Evolutionary conservation across 2,888 invertebrate genomes (phyloP), one percentile per base, ranked within the genome.

Genomic region (Drosophila algonquin): DNA sequence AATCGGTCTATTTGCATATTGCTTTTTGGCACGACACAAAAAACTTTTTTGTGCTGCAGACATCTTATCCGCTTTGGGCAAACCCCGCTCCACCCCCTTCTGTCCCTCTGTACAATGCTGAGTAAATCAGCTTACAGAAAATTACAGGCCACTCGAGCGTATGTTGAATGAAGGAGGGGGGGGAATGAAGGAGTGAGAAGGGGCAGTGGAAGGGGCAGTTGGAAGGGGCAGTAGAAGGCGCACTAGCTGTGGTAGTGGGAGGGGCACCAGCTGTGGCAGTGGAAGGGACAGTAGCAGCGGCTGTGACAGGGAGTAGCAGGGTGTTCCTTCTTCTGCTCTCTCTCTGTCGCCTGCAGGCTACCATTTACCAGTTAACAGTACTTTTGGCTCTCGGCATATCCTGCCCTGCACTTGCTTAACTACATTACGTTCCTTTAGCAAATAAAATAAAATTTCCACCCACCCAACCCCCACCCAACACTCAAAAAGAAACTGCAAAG

Each of bases 51-150:
- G 21, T 21, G 21, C 7, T 68, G 70, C 72, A 77, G 75, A 76
- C 77, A 85, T 73, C 76, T 85, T 87, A 89, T 78, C 80, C 89
- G 86, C 86, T 89, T 87, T 87, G 76, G 35, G 21, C 21, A 21
- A 21, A 21, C 21, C 21, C 21, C 21, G 18, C 21, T 3, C 21
- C n/a, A n/a, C 21, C 35, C 4, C 3, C 27, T 27, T 8, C 7
- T 0, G 27, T 1, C 7, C 7, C 40, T 14, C 75, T 61, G 62
- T 65, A 61, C 87, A 82, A 81, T 80, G 77, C 57, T 65, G 45
- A 75, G 75, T 82, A 85, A 89, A 86, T 86, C 88, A 87, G 85
- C 85, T 86, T 89, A 86, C 63, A 67, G 68, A 87, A 40, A 85
- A 89, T 87, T 82, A 82, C 83, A 69, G 84, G 64, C 85, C 61